Conservation (phyloP, 2,113 vertebrate genomes). For the Aptenodytes forsteri region DNA sequence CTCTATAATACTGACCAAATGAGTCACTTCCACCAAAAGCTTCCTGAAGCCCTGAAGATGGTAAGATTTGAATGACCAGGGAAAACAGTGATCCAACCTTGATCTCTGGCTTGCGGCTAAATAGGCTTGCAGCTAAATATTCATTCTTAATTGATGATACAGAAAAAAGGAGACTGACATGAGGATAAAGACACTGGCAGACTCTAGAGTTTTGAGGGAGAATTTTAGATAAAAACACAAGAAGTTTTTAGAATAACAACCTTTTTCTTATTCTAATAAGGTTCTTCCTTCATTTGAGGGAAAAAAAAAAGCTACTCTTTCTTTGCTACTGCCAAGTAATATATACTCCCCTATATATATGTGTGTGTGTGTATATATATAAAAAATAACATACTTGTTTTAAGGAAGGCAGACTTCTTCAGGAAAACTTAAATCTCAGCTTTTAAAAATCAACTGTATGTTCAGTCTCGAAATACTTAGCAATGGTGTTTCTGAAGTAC, state of each 20-base stretch:
- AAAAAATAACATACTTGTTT: not conserved
- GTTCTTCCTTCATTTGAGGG: not conserved
- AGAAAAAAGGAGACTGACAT: not conserved
- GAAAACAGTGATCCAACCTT: not conserved
- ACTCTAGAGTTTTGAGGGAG: not conserved
- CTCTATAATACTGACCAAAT: not conserved
- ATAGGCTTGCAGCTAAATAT: not conserved
- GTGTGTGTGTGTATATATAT: fast-evolving
- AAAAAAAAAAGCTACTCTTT: not conserved
- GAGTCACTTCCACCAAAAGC: not conserved
- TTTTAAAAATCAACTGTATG: not conserved
- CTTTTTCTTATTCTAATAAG: not conserved
- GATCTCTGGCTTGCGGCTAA: not conserved
- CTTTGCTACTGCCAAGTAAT: not conserved
- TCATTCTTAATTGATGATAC: not conserved
- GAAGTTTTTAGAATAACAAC: not conserved
- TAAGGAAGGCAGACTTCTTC: not conserved
- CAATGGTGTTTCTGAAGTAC: not conserved
- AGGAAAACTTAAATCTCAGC: not conserved
- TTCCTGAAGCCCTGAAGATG: not conserved
- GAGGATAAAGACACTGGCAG: not conserved
- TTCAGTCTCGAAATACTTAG: not conserved
- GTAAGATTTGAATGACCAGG: not conserved
- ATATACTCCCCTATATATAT: too few relatives aligned
- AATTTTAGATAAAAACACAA: not conserved